Percentiles rank a stretch among this genome's conserved stretches.
Evolutionary conservation across 2,888 invertebrate species (phyloP).

Genomic region (Nesidiocoris tenuis): DNA sequence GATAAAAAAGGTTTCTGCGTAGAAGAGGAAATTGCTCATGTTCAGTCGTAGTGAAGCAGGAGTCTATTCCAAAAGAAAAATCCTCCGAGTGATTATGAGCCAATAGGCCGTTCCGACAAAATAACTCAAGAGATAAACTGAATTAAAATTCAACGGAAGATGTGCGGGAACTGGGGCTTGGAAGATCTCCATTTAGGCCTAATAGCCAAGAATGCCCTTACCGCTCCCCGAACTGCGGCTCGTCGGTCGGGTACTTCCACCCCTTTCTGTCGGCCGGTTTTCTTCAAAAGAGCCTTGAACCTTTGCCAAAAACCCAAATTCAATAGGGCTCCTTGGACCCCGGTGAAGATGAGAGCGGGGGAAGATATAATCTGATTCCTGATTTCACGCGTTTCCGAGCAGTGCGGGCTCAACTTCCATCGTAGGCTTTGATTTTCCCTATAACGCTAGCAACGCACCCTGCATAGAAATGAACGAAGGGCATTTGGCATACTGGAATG

Average conservation of each 20-base stretch:
- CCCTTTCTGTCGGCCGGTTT: not conserved
- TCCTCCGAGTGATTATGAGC: not conserved
- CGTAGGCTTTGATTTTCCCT: not conserved
- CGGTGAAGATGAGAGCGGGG: conserved; percentile 9
- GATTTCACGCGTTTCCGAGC: not conserved
- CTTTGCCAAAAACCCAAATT: conserved; percentile 34
- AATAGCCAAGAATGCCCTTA: not conserved
- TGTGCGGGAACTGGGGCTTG: not conserved
- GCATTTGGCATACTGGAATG: too few species aligned
- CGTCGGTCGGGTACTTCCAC: not conserved
- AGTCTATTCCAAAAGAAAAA: too few species aligned
- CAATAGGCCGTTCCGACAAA: not conserved
- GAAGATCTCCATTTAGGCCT: conserved; percentile 1
- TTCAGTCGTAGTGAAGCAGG: too few species aligned
- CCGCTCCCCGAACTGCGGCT: not conserved
- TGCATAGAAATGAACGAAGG: not conserved
- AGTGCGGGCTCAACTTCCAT: not conserved
- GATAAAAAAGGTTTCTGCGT: too few species aligned
- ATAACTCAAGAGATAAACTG: not conserved
- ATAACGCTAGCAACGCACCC: not conserved
- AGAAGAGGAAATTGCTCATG: too few species aligned
- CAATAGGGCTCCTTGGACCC: conserved; percentile 23
- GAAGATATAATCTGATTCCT: conserved; percentile 23
- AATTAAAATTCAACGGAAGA: not conserved
- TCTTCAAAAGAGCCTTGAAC: conserved; percentile 35